Evolutionary conservation across 1,140 invertebrate genomes (phyloP), one percentile per base, ranked within the genome.

Genomic region (Drosophila fuyamai): DNA sequence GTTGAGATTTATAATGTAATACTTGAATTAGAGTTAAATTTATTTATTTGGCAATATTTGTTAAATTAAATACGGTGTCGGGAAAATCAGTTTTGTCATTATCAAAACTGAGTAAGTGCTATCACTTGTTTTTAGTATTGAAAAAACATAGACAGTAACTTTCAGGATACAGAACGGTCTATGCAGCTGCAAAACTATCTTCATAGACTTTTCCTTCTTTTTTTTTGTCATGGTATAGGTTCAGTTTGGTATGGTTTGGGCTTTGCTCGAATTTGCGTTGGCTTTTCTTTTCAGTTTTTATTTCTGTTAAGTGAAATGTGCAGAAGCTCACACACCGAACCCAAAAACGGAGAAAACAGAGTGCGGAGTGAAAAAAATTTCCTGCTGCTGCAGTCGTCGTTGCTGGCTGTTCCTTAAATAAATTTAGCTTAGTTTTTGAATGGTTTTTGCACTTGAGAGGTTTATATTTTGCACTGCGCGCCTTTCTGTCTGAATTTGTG

Each of bases 341-440:
- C 46, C n/a, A 27, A 61, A 81, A 76, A 56, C 44, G 65, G 32
- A 70, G 27, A 32, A 53, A 35, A 18, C 18, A 61, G 16, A 54
- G 43, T 40, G 41, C 38, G 43, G 14, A 41, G 68, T 41, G 50
- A 48, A 63, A 67, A 75, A 76, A 76, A 76, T 77, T 55, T 76
- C 73, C 35, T 40, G 32, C 44, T 76, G 73, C 56, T 58, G 46
- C 46, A 32, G 58, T 67, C 47, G 58, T 48, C 46, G 59, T 51
- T 44, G 36, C 32, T 58, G 66, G 40, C 55, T 66, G 81, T 86
- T 88, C 84, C 83, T 86, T 86, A 86, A 86, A 86, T 86, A 86
- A 86, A 86, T 86, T 88, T 86, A 83, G 83, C 83, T 88, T 89
- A 88, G 83, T 88, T 88, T 86, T 88, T 88, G 83, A 88, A 88